Evolutionary conservation across 2,797 vertebrate genomes (phyloP).

Genomic region (Pteronotus mesoamericanus): DNA sequence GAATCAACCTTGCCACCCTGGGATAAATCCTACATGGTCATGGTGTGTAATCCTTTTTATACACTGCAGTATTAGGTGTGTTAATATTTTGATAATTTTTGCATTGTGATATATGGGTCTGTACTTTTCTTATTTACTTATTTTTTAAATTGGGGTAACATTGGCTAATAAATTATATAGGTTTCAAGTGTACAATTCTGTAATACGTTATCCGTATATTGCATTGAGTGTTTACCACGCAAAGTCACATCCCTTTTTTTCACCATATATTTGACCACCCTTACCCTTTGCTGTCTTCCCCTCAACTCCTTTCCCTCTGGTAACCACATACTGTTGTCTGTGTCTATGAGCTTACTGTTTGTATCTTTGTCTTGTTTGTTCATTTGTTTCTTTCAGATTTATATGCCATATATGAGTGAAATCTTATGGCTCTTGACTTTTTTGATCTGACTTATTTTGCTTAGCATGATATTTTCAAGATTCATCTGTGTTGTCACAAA

Average conservation of each 20-base stretch:
- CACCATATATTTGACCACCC: neutral
- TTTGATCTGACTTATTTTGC: neutral
- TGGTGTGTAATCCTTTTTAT: neutral
- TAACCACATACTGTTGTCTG: neutral
- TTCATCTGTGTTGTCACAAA: neutral
- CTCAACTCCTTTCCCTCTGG: neutral
- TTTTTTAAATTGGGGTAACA: neutral
- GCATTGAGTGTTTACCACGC: neutral
- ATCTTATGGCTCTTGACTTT: neutral
- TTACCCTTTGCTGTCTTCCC: neutral
- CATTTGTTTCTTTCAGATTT: neutral
- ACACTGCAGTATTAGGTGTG: neutral
- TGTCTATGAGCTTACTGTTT: neutral
- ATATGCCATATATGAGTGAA: neutral
- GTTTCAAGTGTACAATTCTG: neutral
- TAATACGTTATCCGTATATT: neutral
- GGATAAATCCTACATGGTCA: neutral
- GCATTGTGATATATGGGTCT: neutral
- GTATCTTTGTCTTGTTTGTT: neutral
- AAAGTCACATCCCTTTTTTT: neutral
- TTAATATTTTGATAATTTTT: constrained; percentile 11
- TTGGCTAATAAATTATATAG: neutral
- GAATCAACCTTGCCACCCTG: neutral
- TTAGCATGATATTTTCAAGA: neutral
- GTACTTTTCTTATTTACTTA: neutral